Conservation (phyloP, 2,888 invertebrate genomes). For the Sturmia bella region DNA sequence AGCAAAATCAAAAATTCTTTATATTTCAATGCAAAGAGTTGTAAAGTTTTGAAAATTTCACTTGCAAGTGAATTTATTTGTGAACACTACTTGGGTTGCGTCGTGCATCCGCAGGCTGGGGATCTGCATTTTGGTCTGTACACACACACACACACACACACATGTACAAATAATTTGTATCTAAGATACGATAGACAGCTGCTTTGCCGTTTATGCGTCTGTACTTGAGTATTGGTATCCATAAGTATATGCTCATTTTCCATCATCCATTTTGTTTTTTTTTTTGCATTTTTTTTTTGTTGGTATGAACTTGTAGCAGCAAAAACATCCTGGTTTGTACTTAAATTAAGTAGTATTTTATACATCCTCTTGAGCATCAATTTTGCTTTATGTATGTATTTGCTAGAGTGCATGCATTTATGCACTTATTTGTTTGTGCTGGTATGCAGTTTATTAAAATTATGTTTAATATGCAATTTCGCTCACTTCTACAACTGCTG, state of each 20-base stretch:
- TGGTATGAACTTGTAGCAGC: not conserved
- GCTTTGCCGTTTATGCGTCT: not conserved
- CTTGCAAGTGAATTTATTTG: too few relatives aligned
- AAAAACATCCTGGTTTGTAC: not conserved
- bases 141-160: not conserved
- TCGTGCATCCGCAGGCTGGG: not conserved
- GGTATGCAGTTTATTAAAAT: constrained; percentile 41
- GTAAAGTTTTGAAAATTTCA: not conserved
- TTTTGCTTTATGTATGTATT: not conserved
- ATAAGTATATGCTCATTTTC: constrained; percentile 52
- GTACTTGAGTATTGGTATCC: constrained; percentile 27
- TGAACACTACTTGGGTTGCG: not conserved
- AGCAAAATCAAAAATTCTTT: not conserved
- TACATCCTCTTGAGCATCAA: constrained; percentile 7
- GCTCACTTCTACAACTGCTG: constrained; percentile 6
- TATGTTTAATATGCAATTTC: constrained; percentile 37
- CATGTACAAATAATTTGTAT: too few relatives aligned
- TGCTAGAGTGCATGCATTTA: not conserved
- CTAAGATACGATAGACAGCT: not conserved
- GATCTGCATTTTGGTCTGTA: too few relatives aligned
- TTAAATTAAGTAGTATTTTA: constrained; percentile 39
- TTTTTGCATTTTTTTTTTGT: not conserved
- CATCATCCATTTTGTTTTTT: not conserved
- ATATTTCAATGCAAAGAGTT: not conserved
- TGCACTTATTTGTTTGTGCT: constrained; percentile 30